These are phyloP conservation scores for Pangasius macronema DNA, from an alignment of 2,797 vertebrate species.

Conservation along the genomic window DNA sequence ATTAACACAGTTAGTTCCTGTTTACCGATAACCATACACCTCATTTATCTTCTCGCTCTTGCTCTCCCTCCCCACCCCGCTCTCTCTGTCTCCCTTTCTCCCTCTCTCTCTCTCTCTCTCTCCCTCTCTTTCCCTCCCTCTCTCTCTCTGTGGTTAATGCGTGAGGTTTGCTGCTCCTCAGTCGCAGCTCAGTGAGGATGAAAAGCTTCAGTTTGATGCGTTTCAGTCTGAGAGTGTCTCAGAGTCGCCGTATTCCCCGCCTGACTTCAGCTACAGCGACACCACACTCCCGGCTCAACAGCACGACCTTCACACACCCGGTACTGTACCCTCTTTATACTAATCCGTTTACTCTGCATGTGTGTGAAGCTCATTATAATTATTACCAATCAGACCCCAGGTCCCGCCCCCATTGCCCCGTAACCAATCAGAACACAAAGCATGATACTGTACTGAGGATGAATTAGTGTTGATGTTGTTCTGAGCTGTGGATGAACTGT, in stretches of 20 bases:
- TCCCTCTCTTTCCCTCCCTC: background rate
- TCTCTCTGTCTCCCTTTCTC: background rate
- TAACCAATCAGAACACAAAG: background rate
- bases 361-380: background rate
- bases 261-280: background rate
- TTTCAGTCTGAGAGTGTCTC: background rate
- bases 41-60: background rate
- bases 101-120: background rate
- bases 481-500: conserved; percentile 15
- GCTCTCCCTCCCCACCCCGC: background rate
- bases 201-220: background rate
- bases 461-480: background rate
- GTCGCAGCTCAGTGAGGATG: background rate
- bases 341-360: background rate
- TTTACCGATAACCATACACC: background rate
- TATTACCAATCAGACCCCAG: background rate
- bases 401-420: no score
- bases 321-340: background rate
- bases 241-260: background rate
- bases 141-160: background rate
- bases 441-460: background rate
- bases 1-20: background rate
- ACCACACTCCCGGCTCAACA: background rate
- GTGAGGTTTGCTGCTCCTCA: background rate
- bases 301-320: background rate